phyloP scores from a whole-genome alignment of 2,113 vertebrate genomes.

The Festucalex cinctus region DNA sequence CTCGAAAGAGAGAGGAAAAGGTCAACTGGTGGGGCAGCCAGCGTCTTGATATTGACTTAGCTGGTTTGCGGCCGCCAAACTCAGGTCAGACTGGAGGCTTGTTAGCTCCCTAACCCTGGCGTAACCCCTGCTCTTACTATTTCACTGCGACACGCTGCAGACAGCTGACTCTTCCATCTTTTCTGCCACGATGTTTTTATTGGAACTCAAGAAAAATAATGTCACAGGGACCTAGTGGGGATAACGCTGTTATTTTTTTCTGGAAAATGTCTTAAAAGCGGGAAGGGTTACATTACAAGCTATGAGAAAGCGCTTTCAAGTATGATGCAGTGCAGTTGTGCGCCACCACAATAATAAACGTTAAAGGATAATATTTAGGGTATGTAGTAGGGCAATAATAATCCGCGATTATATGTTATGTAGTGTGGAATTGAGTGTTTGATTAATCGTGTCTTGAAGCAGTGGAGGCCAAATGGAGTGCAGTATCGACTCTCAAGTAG shows the following conservation, averaged over 20 bases:
- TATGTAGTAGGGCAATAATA: neutral
- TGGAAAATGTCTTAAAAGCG: neutral
- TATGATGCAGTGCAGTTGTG: neutral
- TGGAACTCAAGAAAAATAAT: neutral
- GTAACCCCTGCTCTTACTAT: constrained; percentile 65
- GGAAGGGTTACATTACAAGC: neutral
- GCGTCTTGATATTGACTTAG: constrained; percentile 73
- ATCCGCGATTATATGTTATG: neutral
- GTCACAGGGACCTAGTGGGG: neutral
- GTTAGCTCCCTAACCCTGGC: constrained; percentile 65
- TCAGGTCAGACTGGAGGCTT: constrained; percentile 65
- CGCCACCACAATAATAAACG: neutral
- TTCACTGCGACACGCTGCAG: constrained; percentile 46
- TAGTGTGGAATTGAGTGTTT: neutral
- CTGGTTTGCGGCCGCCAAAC: constrained; percentile 65
- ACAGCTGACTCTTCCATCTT: constrained; percentile 34
- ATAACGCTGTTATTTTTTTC: neutral
- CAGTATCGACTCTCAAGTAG: neutral
- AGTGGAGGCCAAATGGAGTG: neutral
- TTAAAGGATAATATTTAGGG: neutral
- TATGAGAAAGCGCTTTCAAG: neutral
- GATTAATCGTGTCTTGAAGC: neutral
- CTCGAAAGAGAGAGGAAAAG: constrained; percentile 64
- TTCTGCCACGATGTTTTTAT: neutral
- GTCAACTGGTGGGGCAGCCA: constrained; percentile 69